Base-by-base conservation (phyloP, 1,140 invertebrate genomes). In the Drosophila repleta region DNA sequence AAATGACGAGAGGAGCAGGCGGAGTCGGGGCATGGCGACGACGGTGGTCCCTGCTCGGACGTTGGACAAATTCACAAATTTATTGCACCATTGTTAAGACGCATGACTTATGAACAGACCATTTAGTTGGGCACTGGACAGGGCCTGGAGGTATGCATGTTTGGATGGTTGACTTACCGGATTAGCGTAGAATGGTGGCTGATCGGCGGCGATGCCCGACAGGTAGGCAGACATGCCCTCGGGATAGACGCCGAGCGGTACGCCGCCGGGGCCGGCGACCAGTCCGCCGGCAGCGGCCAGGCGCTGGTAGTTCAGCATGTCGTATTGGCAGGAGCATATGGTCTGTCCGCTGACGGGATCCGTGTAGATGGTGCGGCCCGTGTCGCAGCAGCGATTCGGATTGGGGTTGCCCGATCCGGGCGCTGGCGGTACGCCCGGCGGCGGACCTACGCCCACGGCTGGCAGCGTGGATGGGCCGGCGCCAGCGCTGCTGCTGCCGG, bases 281-380 rank as follows among this genome's bases (percentile, higher is more conserved):
- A 93, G 93, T 68, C 95, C 92, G 75, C 95, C 93, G 58, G 95
- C 92, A 2, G 95, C 94, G 4, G 95, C 95, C 11, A 97, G 92
- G 67, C 96, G 94, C 92, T 95, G 96, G 93, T 96, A 98, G 91
- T 94, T 96, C 75, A 95, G 94, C 66, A 96, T 93, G 91, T 95
- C 95, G 92, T 96, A 96, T 92, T 98, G 97, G 93, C 97, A 98
- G 64, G 97, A 98, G 93, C 97, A 98, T 13, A 98, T 95, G 7
- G 96, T 97, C 92, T 98, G 97, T 17, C 97, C 97, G 43, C 96
- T 98, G 74, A 97, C 94, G 7, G 97, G 97, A 92, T 98, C 97
- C 69, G 97, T 97, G 92, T 97, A 97, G 79, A 98, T 95, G 6
- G 97, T 96, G 46, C 97, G 93, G 46, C 97, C 97, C 60, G 96